Base-by-base conservation (phyloP, 2,888 invertebrate species). In the Drosophila barbarae region DNA sequence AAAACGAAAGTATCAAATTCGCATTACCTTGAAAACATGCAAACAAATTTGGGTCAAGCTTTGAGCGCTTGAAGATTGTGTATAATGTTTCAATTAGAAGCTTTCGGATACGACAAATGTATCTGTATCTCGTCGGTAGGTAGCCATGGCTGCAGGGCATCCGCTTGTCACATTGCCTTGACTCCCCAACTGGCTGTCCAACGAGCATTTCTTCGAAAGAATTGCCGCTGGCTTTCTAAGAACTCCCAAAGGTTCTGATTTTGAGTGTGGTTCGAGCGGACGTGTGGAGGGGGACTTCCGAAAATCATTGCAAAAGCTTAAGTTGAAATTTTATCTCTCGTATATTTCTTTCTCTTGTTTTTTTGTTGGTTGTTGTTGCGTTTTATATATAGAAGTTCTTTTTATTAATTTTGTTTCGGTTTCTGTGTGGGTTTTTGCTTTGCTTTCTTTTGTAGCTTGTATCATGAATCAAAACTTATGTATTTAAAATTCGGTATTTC, bases 1-100 rank as follows among this genome's bases (percentile, higher is more conserved):
- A 46, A 72, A 65, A 77, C 58, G 82, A 80, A 81, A 84, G 82
- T 84, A 84, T 84, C 81, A 78, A 74, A 81, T 84, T 80, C 65
- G 74, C 67, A 70, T 70, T 76, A 50, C 84, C 79, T 80, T 80
- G 84, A 83, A 77, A 74, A 71, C 59, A 55, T 67, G 69, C 74
- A 60, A 46, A 42, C 39, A 39, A 77, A 80, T 77, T 83, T 83
- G 58, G 81, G 84, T 83, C 70, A 83, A 73, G 65, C 61, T 65
- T 53, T 38, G 52, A 64, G 65, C 57, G 34, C 41, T 26, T 60
- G 65, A 74, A 71, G 50, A 60, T 63, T 49, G 39, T 63, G 66
- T 69, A 56, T 76, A 75, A 66, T 69, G 60, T 75, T 74, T 73
- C 72, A 84, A 84, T 84, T 81, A 81, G 77, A 81, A 78, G 72